Evolutionary conservation across 2,888 invertebrate species (phyloP).

Genomic region (Epinotia brunnichana): DNA sequence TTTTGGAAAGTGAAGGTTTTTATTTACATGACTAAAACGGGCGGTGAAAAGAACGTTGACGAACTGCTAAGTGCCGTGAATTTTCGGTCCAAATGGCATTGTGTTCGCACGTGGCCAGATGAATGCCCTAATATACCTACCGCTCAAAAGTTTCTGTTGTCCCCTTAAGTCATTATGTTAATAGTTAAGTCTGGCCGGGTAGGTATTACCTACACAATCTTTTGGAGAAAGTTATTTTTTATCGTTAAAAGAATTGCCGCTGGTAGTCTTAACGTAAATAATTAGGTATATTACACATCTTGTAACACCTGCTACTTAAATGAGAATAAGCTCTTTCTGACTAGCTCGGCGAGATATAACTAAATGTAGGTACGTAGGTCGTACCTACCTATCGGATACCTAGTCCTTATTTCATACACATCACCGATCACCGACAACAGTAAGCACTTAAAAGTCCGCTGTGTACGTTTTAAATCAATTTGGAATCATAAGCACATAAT

Average conservation of each 20-base stretch:
- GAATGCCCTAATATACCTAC: conserved; percentile 22
- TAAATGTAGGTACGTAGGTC: too few species aligned
- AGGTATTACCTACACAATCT: conserved; percentile 3
- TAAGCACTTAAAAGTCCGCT: too few species aligned
- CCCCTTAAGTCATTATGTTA: conserved; percentile 39
- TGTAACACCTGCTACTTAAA: too few species aligned
- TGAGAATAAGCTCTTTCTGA: too few species aligned
- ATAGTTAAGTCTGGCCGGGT: conserved; percentile 2
- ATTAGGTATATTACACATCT: too few species aligned
- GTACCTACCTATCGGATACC: too few species aligned
- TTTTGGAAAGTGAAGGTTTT: conserved; percentile 81
- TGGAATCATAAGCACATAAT: too few species aligned
- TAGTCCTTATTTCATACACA: too few species aligned
- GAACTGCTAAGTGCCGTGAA: conserved; percentile 60
- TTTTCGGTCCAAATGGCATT: conserved; percentile 58
- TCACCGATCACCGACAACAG: too few species aligned
- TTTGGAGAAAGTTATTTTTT: conserved; percentile 21
- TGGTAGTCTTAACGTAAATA: background rate
- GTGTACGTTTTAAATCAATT: too few species aligned
- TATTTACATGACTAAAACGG: conserved; percentile 72
- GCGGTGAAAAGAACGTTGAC: conserved; percentile 57
- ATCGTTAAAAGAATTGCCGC: background rate
- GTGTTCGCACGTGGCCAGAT: conserved; percentile 47
- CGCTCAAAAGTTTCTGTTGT: conserved; percentile 25
- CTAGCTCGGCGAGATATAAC: too few species aligned